Base-by-base conservation (phyloP, 1,140 invertebrate genomes). In the Hesperophylax magnus region DNA sequence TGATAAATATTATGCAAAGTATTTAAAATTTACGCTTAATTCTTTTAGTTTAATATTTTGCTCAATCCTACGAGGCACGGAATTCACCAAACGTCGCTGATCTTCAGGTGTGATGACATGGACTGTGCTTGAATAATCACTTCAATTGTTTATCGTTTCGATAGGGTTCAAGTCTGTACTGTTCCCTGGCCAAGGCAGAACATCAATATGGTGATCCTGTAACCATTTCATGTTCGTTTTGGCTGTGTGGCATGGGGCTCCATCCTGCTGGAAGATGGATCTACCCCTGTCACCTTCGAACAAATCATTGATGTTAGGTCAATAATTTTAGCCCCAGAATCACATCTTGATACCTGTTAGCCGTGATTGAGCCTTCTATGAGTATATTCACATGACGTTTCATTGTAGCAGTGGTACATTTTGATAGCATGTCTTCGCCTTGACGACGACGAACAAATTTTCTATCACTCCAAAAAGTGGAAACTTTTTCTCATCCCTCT, bases 301-400 rank as follows among this genome's bases (percentile, higher is more conserved):
- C 58, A 61, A 61, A 61, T 61, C 58, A 1, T 61, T n/a, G n/a
- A n/a, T n/a, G n/a, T n/a, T n/a, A n/a, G 58, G 58, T n/a, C 58
- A 61, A 3, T 22, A 61, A 24, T 61, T 61, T 61, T 61, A 18
- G 20, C 8, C 22, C 15, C 17, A 61, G 20, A 61, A 61, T 61
- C 58, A 61, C 11, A 61, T 61, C 58, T 61, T 61, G 18, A 18
- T 20, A 61, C 58, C 20, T 20, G 22, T 61, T 61, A 20, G 17
- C 3, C 11, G 2, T 24, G 22, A 61, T 24, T 61, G 58, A 22
- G 20, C 7, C 20, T 61, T 61, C 58, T 24, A 61, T 18, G 4
- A 61, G 22, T 24, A 24, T 2, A 61, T 18, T 20, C 20, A 61
- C 58, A 61, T n/a, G 20, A 61, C 22, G 58, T 22, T 61, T 58